Conservation (phyloP, 2,113 vertebrate species). For the Megaceryle torquata region DNA sequence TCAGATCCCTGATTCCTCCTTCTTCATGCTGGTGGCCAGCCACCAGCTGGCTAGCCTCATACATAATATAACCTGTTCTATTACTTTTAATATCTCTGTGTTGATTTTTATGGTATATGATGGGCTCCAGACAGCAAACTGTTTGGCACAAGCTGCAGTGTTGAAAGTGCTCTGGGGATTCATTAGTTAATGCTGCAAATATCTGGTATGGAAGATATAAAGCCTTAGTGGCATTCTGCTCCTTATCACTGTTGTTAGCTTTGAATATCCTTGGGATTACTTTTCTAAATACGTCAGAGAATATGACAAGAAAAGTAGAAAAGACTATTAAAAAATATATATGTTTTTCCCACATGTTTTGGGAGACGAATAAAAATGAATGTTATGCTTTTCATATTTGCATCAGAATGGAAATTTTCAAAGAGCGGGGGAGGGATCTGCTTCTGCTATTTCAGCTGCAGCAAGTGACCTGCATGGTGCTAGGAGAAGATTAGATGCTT, state of each 20-base stretch:
- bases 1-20: background rate
- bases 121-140: background rate
- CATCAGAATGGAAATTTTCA: slow-evolving; percentile 36
- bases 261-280: background rate
- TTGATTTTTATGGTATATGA: background rate
- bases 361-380: slow-evolving; percentile 1
- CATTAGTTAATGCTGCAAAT: background rate
- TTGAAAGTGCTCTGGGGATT: background rate
- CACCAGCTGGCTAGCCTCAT: background rate
- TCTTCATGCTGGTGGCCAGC: background rate
- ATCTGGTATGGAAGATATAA: background rate
- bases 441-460: background rate
- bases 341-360: background rate
- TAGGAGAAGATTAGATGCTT: background rate
- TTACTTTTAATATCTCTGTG: background rate
- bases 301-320: slow-evolving; percentile 11
- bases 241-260: background rate
- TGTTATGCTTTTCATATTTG: slow-evolving; percentile 26
- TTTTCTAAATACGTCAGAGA: slow-evolving; percentile 10
- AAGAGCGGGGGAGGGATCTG: slow-evolving; percentile 9
- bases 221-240: background rate
- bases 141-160: background rate
- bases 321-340: background rate
- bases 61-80: background rate
- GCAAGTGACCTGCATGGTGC: background rate